Percentiles rank a stretch among this genome's conserved stretches.
phyloP scores from a whole-genome alignment of 2,113 vertebrate species.

The Antechinus stuartii region DNA sequence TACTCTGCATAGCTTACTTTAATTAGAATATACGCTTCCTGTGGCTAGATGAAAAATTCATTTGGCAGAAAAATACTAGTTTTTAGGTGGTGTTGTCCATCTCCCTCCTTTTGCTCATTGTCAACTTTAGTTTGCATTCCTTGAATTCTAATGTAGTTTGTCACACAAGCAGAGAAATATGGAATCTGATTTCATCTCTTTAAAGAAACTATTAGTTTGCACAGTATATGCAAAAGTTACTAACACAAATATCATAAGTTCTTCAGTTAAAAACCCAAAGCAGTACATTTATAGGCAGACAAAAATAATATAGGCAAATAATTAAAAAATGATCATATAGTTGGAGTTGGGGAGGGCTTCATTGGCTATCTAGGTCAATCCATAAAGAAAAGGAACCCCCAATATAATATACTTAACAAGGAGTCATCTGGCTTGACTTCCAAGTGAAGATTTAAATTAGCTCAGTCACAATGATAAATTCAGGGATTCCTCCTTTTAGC shows the following conservation, averaged over 20 bases:
- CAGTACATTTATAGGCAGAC: background rate
- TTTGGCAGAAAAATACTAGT: background rate
- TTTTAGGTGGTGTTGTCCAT: background rate
- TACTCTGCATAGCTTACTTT: background rate
- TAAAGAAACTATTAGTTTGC: background rate
- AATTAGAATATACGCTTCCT: conserved; percentile 27
- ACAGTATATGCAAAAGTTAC: conserved; percentile 26
- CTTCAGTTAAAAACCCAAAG: background rate
- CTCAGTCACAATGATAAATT: background rate
- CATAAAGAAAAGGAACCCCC: background rate
- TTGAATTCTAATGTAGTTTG: background rate
- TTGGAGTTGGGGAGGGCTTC: background rate
- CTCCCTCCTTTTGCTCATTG: conserved; percentile 10
- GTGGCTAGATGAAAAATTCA: conserved; percentile 7
- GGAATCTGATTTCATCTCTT: background rate
- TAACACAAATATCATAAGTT: background rate
- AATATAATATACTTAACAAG: background rate
- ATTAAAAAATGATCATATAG: background rate
- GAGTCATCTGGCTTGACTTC: background rate
- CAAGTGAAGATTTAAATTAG: background rate
- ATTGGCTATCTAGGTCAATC: background rate
- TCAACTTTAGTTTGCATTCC: background rate
- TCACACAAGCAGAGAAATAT: background rate
- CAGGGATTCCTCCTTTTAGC: background rate
- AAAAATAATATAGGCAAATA: background rate